Base-by-base conservation (phyloP, 2,888 invertebrate genomes). In the Drosophila paramelanica region DNA sequence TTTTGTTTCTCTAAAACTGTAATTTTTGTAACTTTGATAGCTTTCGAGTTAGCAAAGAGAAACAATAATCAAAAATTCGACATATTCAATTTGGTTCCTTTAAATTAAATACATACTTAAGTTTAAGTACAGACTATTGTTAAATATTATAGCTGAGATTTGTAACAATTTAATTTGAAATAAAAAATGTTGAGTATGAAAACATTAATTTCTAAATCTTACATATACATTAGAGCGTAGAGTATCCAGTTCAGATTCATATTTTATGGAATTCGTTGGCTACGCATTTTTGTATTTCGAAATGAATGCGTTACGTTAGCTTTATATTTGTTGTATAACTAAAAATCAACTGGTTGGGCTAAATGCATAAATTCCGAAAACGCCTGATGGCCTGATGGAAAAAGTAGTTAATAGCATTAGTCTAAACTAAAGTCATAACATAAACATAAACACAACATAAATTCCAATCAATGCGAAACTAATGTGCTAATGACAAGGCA, bases 401-500 rank as follows among this genome's bases (percentile, higher is more conserved):
- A 52, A 41, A 57, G 41, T 50, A 39, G 57, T 66, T 76, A 69
- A 73, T 71, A 43, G 77, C 87, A 82, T 79, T 76, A 72, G 81
- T 51, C 69, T 68, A 72, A 86, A 65, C 87, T 83, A 51, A 77
- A 66, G 59, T 66, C 67, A 80, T 67, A 71, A 75, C 75, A 75
- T 75, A 78, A 75, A 78, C 73, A 83, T 84, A 84, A 87, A 72
- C 88, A 89, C 89, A 67, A 70, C 76, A 87, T 84, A 89, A 89
- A 84, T 89, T 84, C 73, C 78, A 84, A 89, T 84, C 88, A 87
- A 79, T 68, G 74, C 61, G 81, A 77, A 81, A 45, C 78, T 81
- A 79, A 79, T 79, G 81, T 71, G 79, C 81, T 77, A 80, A 80
- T 77, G 77, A 75, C 85, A 73, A 50, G 64, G 59, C 64, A 75